A percentile compares a stretch with the other conserved stretches of the same genome.
phyloP scores from a whole-genome alignment of 64 coral and sea anemone genomes.

The Dendrophyllia cribrosa region DNA sequence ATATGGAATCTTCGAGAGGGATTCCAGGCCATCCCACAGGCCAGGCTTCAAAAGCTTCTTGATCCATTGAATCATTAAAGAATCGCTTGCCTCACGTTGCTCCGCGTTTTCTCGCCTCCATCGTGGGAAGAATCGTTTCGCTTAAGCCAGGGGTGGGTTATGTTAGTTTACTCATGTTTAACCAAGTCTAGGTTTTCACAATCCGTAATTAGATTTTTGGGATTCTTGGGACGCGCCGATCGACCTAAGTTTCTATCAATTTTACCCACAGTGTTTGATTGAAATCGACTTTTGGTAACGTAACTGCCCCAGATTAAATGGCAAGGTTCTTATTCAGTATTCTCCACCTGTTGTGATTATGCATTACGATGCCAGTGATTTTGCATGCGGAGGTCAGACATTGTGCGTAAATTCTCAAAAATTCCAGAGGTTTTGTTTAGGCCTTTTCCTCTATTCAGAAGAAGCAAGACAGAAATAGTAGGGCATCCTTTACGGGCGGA shows the following conservation, averaged over 20 bases:
- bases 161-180: not conserved
- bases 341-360: conserved; percentile 30
- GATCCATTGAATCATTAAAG: not conserved
- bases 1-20: not conserved
- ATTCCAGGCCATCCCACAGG: not conserved
- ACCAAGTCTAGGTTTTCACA: not conserved
- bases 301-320: too few species aligned
- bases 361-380: conserved; percentile 58
- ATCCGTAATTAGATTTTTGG: not conserved
- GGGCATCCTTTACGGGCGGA: conserved; percentile 47
- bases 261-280: not conserved
- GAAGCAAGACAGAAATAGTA: conserved; percentile 36
- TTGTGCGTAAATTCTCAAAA: conserved; percentile 30
- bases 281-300: not conserved
- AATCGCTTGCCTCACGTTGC: not conserved
- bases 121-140: not conserved
- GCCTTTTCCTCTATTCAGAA: conserved; percentile 40
- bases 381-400: conserved; percentile 45
- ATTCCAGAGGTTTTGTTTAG: conserved; percentile 34
- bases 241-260: not conserved
- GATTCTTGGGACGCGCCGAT: not conserved
- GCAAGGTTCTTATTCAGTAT: too few species aligned
- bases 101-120: not conserved
- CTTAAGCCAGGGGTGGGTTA: not conserved
- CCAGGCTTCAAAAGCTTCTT: not conserved